Conservation (phyloP, 2,888 invertebrate species). For the Himalopsyche kuldschensis region DNA sequence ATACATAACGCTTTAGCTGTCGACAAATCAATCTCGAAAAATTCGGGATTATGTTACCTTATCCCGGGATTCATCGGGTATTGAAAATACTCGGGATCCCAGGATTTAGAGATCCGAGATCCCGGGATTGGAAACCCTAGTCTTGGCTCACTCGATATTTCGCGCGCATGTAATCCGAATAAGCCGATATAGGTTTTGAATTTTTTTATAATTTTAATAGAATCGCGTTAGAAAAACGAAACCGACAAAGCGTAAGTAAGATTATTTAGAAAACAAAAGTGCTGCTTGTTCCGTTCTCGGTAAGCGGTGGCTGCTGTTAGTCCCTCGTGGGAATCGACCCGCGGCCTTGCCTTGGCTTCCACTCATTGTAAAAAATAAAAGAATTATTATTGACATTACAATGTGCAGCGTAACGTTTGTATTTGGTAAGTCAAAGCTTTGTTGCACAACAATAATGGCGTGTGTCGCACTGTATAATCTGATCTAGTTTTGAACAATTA, state of each 20-base stretch:
- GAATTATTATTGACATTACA: slow-evolving; percentile 24
- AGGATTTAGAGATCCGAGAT: no score
- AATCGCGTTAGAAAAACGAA: neutral
- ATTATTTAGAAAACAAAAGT: neutral
- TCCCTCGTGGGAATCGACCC: slow-evolving; percentile 37
- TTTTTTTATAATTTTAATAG: neutral
- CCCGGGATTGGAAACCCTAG: no score
- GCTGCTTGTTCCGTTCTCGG: neutral
- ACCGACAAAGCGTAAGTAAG: neutral
- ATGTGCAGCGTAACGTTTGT: slow-evolving; percentile 26
- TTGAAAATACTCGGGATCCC: no score
- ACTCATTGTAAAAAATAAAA: slow-evolving; percentile 13
- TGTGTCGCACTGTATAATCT: slow-evolving; percentile 13
- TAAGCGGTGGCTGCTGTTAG: neutral
- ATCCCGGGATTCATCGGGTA: no score
- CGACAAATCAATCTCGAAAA: no score
- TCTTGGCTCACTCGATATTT: neutral
- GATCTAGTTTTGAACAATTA: neutral
- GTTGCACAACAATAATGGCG: neutral
- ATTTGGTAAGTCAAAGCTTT: neutral
- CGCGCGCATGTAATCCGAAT: neutral
- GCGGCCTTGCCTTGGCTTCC: slow-evolving; percentile 37
- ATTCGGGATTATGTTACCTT: no score
- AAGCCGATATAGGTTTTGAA: neutral
- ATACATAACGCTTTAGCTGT: no score